Percentiles rank a stretch among this genome's conserved stretches.
These are phyloP conservation scores for Patella depressa DNA, from an alignment of 2,888 invertebrate genomes.

Conservation along the genomic window DNA sequence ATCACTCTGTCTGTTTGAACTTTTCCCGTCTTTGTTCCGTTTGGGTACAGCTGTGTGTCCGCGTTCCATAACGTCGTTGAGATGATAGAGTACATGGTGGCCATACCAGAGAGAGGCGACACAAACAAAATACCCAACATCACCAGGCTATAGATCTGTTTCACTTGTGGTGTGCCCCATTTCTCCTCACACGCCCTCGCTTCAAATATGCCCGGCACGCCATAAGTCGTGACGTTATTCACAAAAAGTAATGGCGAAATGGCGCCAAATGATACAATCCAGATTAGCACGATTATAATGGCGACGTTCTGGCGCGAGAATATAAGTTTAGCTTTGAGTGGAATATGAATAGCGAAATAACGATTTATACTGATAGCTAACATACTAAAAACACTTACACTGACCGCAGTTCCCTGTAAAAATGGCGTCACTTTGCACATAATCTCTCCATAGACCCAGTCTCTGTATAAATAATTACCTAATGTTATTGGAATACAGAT, in stretches of 20 bases:
- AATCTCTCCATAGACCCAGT: constrained; percentile 53
- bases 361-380: constrained; percentile 56
- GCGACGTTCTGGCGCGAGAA: constrained; percentile 49
- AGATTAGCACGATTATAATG: constrained; percentile 48
- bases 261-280: constrained; percentile 48
- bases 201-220: constrained; percentile 43
- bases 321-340: constrained; percentile 50
- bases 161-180: constrained; percentile 42
- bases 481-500: constrained; percentile 59
- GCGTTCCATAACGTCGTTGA: constrained; percentile 53
- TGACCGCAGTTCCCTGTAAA: constrained; percentile 55
- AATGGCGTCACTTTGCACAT: constrained; percentile 55
- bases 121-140: constrained; percentile 51
- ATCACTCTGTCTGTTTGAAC: constrained; percentile 42
- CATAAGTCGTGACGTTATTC: constrained; percentile 41
- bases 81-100: constrained; percentile 49
- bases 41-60: constrained; percentile 36
- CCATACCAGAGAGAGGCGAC: constrained; percentile 52
- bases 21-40: constrained; percentile 23
- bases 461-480: constrained; percentile 52
- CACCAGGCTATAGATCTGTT: constrained; percentile 53
- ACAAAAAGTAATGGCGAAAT: constrained; percentile 55
- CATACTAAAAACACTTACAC: constrained; percentile 56
- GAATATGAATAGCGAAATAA: constrained; percentile 53
- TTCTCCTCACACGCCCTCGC: constrained; percentile 49